phyloP scores from a whole-genome alignment of 1,140 invertebrate genomes.

The Hycleus cichorii region DNA sequence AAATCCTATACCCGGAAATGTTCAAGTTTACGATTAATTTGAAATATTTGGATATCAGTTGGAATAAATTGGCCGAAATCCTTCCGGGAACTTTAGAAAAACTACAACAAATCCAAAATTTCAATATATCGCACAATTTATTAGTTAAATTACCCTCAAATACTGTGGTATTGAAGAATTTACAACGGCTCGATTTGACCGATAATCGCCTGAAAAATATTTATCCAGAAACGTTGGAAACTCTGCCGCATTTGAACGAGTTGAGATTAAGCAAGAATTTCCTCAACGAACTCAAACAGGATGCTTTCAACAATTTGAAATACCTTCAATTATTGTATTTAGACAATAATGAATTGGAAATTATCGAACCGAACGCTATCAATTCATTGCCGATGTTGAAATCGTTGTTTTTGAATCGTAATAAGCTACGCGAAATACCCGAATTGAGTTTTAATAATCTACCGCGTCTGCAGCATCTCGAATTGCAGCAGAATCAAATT shows the following conservation, averaged over 20 bases:
- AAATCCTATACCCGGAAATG: constrained; percentile 57
- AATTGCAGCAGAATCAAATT: constrained; percentile 74
- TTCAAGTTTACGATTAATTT: constrained; percentile 59
- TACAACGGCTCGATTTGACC: constrained; percentile 67
- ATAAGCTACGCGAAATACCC: constrained; percentile 62
- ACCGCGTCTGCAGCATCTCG: constrained; percentile 62
- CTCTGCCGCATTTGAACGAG: constrained; percentile 57
- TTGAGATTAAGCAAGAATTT: constrained; percentile 66
- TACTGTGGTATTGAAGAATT: constrained; percentile 56
- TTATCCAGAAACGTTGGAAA: constrained; percentile 57
- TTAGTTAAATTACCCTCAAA: constrained; percentile 63
- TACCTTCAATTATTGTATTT: constrained; percentile 67
- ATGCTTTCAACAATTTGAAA: constrained; percentile 63
- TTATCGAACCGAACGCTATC: constrained; percentile 70
- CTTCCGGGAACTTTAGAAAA: constrained; percentile 55
- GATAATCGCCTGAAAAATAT: constrained; percentile 70
- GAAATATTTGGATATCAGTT: constrained; percentile 63
- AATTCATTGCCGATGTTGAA: constrained; percentile 66
- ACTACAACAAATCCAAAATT: constrained; percentile 59
- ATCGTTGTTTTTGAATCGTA: constrained; percentile 68
- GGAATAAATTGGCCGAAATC: constrained; percentile 67
- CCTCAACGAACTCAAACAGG: constrained; percentile 60
- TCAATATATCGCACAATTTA: constrained; percentile 73
- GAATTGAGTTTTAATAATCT: constrained; percentile 70
- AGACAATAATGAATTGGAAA: constrained; percentile 72